Percentiles rank a stretch among this genome's conserved stretches.
Conservation (phyloP, 1,140 invertebrate genomes). For the Lucilia cuprina region DNA sequence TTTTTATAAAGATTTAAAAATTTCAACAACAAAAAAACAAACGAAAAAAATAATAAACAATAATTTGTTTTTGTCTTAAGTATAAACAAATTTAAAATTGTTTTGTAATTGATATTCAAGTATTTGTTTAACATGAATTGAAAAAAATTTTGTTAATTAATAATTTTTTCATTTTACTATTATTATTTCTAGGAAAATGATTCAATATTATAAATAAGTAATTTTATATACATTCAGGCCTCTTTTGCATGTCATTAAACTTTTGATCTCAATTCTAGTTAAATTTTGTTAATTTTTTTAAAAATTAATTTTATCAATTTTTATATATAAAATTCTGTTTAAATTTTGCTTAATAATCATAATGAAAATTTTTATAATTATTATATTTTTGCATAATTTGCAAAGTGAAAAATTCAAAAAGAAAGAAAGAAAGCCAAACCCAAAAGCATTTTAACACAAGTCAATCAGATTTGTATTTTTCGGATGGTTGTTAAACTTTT, state of each 20-base stretch:
- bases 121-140: too few species aligned
- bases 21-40: too few species aligned
- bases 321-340: not conserved
- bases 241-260: not conserved
- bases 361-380: not conserved
- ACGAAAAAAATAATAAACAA: too few species aligned
- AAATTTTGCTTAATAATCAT: not conserved
- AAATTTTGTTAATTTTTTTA: not conserved
- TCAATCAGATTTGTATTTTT: not conserved
- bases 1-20: too few species aligned
- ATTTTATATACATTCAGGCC: too few species aligned
- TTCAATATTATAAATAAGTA: too few species aligned
- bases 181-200: too few species aligned
- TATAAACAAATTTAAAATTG: too few species aligned
- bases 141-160: too few species aligned
- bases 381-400: not conserved
- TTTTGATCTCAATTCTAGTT: not conserved
- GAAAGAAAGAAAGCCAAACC: not conserved
- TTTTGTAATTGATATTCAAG: too few species aligned
- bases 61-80: too few species aligned
- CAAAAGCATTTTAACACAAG: not conserved
- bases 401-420: not conserved
- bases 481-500: not conserved
- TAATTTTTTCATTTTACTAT: too few species aligned
- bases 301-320: not conserved